A percentile compares a stretch with the other conserved stretches of the same genome.
These are phyloP conservation scores for Archivesica marissinica DNA, from an alignment of 1,140 invertebrate species.

Conservation along the genomic window DNA sequence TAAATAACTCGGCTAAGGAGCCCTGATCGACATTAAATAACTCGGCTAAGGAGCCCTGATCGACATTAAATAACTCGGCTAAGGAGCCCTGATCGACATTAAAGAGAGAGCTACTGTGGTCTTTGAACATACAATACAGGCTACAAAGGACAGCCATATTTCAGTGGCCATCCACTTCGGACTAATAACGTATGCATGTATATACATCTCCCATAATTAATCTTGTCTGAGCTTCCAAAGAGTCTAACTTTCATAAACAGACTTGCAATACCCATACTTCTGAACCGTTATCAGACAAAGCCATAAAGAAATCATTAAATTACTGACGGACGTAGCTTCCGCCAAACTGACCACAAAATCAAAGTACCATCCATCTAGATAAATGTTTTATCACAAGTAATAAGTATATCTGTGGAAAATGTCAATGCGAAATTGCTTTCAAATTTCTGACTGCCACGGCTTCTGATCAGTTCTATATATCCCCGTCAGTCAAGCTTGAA, in stretches of 20 bases:
- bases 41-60: no score
- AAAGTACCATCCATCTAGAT: background rate
- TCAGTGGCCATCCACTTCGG: background rate
- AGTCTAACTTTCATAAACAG: background rate
- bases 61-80: no score
- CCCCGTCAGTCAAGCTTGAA: conserved; percentile 15
- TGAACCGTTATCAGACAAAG: background rate
- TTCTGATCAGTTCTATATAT: background rate
- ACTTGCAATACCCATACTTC: background rate
- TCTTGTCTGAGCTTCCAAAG: background rate
- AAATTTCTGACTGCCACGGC: background rate
- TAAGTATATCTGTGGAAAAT: conserved; percentile 4
- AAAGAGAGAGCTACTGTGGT: no score
- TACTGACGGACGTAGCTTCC: background rate
- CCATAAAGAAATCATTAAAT: background rate
- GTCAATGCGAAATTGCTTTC: background rate
- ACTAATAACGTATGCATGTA: background rate
- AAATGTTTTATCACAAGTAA: conserved; percentile 1
- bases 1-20: no score
- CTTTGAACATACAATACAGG: no score
- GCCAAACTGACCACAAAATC: conserved; percentile 16
- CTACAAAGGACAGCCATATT: no score
- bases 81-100: no score
- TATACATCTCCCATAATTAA: background rate
- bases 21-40: no score